These are phyloP conservation scores for Phrynosoma blainvillii DNA, from an alignment of 2,113 vertebrate genomes.

Conservation along the genomic window DNA sequence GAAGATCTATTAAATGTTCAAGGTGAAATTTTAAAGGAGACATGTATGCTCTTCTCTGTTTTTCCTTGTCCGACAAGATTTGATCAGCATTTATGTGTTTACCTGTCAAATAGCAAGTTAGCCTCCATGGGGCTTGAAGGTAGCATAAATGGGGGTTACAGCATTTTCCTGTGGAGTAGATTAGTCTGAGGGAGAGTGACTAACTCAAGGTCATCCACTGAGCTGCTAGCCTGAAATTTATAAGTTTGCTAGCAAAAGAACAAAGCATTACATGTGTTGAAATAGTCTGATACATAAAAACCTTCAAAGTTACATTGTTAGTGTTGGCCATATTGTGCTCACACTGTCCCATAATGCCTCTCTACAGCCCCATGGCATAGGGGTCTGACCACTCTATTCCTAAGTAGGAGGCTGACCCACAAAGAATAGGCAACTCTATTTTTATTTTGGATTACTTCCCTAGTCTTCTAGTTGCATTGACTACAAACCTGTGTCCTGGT, in stretches of 20 bases:
- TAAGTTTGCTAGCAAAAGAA: neutral
- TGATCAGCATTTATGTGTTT: neutral
- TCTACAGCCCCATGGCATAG: too few species aligned
- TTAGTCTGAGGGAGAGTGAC: neutral
- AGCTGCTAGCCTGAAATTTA: neutral
- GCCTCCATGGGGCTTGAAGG: neutral
- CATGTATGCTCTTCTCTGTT: too few species aligned
- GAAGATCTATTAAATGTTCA: neutral
- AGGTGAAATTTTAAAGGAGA: neutral
- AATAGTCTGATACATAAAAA: neutral
- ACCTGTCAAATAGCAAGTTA: neutral
- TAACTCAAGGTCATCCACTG: neutral
- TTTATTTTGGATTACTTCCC: neutral
- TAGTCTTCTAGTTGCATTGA: neutral
- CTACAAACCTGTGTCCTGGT: neutral
- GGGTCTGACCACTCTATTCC: neutral
- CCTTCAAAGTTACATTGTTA: neutral
- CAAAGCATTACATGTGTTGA: neutral
- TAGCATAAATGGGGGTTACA: neutral
- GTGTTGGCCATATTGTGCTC: neutral
- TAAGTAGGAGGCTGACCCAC: neutral
- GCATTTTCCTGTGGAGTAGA: neutral
- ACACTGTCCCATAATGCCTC: too few species aligned
- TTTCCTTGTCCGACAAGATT: neutral
- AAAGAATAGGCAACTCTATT: neutral